Percentiles rank a stretch among this genome's conserved stretches.
These are phyloP conservation scores for Oryzias woworae DNA, from an alignment of 2,113 vertebrate species.

Conservation along the genomic window DNA sequence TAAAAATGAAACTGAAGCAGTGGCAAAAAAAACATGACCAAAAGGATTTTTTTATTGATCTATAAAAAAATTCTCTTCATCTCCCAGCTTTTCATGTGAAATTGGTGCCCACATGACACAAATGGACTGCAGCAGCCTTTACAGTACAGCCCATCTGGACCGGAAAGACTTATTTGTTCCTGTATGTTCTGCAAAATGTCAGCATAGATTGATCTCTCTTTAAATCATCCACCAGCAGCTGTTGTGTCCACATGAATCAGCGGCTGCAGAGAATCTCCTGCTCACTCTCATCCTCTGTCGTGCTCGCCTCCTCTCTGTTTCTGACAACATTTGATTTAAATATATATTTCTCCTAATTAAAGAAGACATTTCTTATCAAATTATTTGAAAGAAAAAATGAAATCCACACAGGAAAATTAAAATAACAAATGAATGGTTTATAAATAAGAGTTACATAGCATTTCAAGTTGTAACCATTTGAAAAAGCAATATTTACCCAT, in stretches of 20 bases:
- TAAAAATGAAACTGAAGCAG: neutral
- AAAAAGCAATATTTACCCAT: no score
- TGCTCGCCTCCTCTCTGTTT: neutral
- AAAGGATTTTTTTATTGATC: neutral
- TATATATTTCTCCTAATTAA: no score
- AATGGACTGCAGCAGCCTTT: neutral
- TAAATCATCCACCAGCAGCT: constrained; percentile 5
- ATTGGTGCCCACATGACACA: neutral
- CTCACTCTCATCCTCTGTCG: no score
- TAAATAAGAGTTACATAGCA: no score
- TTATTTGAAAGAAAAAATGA: no score
- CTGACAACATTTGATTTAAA: no score
- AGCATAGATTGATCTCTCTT: neutral
- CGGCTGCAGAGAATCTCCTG: neutral
- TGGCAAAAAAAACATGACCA: neutral
- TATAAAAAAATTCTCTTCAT: neutral
- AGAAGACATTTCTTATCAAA: no score
- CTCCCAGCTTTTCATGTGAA: neutral
- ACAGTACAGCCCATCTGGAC: neutral
- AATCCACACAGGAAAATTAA: no score
- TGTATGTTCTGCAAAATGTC: constrained; percentile 15
- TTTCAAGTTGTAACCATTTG: no score
- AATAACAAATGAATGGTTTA: no score
- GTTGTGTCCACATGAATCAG: neutral
- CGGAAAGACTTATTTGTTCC: neutral